Evolutionary conservation across 1,140 invertebrate species (phyloP).

Genomic region (Reticulitermes speratus): DNA sequence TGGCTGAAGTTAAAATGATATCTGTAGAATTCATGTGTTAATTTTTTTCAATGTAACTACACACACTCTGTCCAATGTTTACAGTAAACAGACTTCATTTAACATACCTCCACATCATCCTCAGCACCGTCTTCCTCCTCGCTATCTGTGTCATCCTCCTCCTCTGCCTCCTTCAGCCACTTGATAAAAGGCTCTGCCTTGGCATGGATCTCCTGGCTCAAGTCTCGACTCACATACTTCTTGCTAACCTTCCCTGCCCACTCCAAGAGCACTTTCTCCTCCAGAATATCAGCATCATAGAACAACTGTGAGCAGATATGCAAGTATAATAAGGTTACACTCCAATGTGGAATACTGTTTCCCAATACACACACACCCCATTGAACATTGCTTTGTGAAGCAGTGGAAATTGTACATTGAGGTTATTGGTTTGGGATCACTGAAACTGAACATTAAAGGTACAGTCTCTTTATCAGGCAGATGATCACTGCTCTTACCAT

Average conservation of each 20-base stretch:
- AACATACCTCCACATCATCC: constrained; percentile 63
- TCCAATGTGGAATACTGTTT: neutral
- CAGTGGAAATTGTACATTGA: no score
- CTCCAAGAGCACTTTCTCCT: constrained; percentile 90
- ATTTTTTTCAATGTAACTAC: no score
- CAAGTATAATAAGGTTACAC: neutral
- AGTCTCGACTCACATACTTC: constrained; percentile 90
- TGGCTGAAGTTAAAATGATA: no score
- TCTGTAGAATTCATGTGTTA: no score
- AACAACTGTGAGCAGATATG: constrained; percentile 62
- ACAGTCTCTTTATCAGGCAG: no score
- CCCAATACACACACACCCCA: no score
- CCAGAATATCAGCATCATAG: constrained; percentile 93
- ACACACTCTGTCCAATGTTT: no score
- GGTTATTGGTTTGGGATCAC: no score
- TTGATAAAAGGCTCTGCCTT: constrained; percentile 91
- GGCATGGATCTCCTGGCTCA: constrained; percentile 88
- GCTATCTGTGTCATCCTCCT: constrained; percentile 76
- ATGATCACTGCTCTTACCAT: no score
- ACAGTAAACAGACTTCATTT: constrained; percentile 87
- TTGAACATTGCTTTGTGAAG: no score
- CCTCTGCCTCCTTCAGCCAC: constrained; percentile 96
- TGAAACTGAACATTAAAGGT: no score
- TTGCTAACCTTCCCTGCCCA: constrained; percentile 93
- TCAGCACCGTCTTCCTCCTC: constrained; percentile 63